phyloP scores from a whole-genome alignment of 2,888 invertebrate species.

The Ornithoptera priamus region DNA sequence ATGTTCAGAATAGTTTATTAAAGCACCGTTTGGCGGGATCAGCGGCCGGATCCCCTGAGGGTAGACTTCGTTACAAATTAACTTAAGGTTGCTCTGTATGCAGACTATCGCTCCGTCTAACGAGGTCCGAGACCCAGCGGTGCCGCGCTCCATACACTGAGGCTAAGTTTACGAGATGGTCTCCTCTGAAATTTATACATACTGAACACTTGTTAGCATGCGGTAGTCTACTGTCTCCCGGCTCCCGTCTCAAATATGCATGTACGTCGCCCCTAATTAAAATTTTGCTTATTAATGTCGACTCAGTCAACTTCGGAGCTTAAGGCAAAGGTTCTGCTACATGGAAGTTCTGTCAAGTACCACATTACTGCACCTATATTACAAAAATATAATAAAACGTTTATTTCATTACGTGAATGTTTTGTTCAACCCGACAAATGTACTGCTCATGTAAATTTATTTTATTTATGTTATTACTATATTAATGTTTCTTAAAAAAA shows the following conservation, averaged over 20 bases:
- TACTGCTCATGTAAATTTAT: too few species aligned
- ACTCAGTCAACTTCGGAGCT: neutral
- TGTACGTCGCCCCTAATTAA: constrained; percentile 12
- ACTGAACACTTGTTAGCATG: constrained; percentile 32
- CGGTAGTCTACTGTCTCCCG: constrained; percentile 28
- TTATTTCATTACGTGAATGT: neutral
- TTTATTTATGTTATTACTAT: too few species aligned
- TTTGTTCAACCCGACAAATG: neutral
- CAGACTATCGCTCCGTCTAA: constrained; percentile 66
- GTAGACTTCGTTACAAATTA: constrained; percentile 67
- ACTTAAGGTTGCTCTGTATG: constrained; percentile 74
- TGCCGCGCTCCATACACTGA: constrained; percentile 39
- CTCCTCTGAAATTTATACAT: constrained; percentile 43
- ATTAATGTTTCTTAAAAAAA: too few species aligned
- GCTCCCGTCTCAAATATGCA: neutral
- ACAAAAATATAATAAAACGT: neutral
- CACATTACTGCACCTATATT: neutral
- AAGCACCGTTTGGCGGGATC: constrained; percentile 61
- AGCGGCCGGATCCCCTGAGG: constrained; percentile 51
- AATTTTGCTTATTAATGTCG: constrained; percentile 21
- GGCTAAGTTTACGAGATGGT: constrained; percentile 50
- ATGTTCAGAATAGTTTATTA: constrained; percentile 56
- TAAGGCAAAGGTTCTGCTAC: neutral
- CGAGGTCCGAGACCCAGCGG: constrained; percentile 65
- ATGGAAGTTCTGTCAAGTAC: neutral